These are phyloP conservation scores for Hemicentrotus pulcherrimus DNA, from an alignment of 35 echinoderm and acorn worm genomes.

Conservation along the genomic window DNA sequence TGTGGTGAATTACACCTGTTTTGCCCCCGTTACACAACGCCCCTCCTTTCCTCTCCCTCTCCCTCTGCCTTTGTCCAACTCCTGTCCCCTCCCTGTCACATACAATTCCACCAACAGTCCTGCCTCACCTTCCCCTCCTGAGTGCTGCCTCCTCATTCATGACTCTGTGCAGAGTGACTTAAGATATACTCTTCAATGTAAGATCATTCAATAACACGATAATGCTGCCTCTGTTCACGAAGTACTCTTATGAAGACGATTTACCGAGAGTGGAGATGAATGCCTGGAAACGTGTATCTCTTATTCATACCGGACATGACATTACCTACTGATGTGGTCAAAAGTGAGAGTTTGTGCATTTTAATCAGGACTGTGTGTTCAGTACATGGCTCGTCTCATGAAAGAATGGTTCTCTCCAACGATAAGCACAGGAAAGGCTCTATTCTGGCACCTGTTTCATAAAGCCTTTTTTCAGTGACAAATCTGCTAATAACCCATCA, in stretches of 20 bases:
- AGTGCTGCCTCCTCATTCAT: background rate
- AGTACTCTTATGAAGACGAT: background rate
- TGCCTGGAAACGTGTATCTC: background rate
- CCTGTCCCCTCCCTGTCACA: background rate
- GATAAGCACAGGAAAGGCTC: background rate
- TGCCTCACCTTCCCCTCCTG: background rate
- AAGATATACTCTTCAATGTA: background rate
- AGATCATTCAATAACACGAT: background rate
- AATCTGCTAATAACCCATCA: too few relatives aligned
- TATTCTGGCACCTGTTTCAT: too few relatives aligned
- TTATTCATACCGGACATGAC: background rate
- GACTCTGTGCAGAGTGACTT: background rate
- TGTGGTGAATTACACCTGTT: background rate
- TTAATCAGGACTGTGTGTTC: background rate
- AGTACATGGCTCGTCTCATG: background rate
- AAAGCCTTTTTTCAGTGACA: too few relatives aligned
- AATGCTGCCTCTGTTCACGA: background rate
- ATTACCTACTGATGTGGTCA: constrained; percentile 10
- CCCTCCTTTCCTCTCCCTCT: background rate
- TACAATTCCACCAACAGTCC: background rate
- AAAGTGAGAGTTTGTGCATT: background rate
- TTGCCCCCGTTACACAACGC: background rate
- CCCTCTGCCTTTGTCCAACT: background rate
- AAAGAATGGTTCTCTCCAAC: background rate
- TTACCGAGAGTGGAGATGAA: background rate